Evolutionary conservation across 2,888 invertebrate genomes (phyloP).

Genomic region (Saturnia japonica): DNA sequence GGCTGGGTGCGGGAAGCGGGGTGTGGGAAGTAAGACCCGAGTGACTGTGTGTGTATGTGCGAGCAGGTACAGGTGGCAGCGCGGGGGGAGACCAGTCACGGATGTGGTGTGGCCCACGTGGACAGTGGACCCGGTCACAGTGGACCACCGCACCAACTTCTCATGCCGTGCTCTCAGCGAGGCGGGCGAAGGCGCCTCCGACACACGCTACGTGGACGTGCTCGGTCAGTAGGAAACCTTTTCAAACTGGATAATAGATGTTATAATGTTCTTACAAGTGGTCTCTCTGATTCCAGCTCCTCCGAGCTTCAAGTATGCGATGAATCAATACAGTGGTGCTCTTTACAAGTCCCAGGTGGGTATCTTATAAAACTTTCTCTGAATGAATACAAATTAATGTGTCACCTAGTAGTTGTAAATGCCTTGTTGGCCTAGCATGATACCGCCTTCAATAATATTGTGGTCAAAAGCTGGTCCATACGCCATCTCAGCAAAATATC

Average conservation of each 20-base stretch:
- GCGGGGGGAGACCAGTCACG: constrained; percentile 87
- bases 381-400: neutral
- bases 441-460: neutral
- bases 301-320: constrained; percentile 92
- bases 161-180: constrained; percentile 93
- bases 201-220: constrained; percentile 80
- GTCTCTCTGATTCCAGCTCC: constrained; percentile 84
- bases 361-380: neutral
- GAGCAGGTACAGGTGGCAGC: constrained; percentile 88
- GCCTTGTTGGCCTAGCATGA: neutral
- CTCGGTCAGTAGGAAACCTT: constrained; percentile 61
- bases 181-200: constrained; percentile 87
- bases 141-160: constrained; percentile 94
- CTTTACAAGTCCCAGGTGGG: constrained; percentile 85
- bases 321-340: constrained; percentile 91
- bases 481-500: neutral
- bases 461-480: neutral
- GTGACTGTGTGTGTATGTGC: neutral
- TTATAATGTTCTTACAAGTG: neutral
- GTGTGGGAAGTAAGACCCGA: neutral
- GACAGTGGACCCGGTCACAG: constrained; percentile 90
- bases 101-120: constrained; percentile 89
- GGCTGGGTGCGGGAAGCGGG: constrained; percentile 16
- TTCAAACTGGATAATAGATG: no score
- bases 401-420: no score